These are phyloP conservation scores for Saxicola maurus DNA, from an alignment of 2,797 vertebrate species.

Conservation along the genomic window DNA sequence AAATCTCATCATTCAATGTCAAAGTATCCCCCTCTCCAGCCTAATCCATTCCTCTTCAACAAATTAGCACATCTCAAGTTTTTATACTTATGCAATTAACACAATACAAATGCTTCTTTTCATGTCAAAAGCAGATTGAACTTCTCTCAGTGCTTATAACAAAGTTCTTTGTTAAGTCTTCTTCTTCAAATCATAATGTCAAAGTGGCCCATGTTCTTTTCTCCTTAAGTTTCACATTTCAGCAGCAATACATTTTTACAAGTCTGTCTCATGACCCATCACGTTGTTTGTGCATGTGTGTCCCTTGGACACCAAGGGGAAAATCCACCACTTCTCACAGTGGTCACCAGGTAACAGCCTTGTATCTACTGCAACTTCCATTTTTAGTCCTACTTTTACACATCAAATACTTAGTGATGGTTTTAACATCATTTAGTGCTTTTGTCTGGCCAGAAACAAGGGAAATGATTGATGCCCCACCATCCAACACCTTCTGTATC, in stretches of 20 bases:
- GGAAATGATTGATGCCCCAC: not conserved
- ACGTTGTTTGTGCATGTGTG: fast-evolving
- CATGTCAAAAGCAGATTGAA: not conserved
- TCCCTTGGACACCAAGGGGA: not conserved
- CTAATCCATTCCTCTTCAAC: not conserved
- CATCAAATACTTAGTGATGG: not conserved
- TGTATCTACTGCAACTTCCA: not conserved
- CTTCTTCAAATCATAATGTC: not conserved
- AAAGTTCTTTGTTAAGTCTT: not conserved
- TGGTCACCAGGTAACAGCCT: not conserved
- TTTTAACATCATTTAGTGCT: not conserved
- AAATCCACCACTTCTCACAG: not conserved
- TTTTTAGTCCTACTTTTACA: not conserved
- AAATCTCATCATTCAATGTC: not conserved
- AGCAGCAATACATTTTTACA: not conserved
- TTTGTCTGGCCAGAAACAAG: not conserved
- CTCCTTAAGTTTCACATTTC: not conserved
- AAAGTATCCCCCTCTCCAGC: not conserved
- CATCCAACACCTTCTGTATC: not conserved
- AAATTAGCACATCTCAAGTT: not conserved
- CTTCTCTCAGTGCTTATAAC: not conserved
- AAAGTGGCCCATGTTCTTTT: not conserved
- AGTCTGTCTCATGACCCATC: not conserved
- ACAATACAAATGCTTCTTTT: not conserved
- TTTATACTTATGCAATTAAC: not conserved